phyloP scores from a whole-genome alignment of 2,113 vertebrate species.

The Neomonachus schauinslandi region DNA sequence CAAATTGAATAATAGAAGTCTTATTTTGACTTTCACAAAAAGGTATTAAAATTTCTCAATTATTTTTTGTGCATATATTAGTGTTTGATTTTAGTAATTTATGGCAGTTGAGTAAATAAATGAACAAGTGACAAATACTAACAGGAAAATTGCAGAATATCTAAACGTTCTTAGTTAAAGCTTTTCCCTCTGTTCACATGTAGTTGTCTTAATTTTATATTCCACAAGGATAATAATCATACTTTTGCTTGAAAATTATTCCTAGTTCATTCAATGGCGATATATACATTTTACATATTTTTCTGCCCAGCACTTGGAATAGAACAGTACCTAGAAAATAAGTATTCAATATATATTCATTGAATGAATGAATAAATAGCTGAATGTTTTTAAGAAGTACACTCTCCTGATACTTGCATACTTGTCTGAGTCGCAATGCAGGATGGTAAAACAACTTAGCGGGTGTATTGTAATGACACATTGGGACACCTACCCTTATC shows the following conservation, averaged over 20 bases:
- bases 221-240: background rate
- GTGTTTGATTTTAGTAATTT: background rate
- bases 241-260: background rate
- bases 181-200: background rate
- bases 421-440: background rate
- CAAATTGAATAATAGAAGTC: background rate
- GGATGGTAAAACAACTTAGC: background rate
- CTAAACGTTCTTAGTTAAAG: background rate
- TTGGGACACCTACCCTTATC: background rate
- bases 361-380: background rate
- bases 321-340: background rate
- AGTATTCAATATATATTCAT: background rate
- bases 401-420: background rate
- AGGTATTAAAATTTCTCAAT: background rate
- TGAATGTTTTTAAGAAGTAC: background rate
- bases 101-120: background rate
- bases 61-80: background rate
- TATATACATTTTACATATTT: background rate
- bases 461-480: background rate
- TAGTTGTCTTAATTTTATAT: conserved; percentile 20
- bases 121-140: background rate
- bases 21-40: background rate
- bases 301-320: background rate
- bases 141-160: background rate
- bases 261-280: background rate